Conservation (phyloP, 2,797 vertebrate species). For the Megalops cyprinoides region DNA sequence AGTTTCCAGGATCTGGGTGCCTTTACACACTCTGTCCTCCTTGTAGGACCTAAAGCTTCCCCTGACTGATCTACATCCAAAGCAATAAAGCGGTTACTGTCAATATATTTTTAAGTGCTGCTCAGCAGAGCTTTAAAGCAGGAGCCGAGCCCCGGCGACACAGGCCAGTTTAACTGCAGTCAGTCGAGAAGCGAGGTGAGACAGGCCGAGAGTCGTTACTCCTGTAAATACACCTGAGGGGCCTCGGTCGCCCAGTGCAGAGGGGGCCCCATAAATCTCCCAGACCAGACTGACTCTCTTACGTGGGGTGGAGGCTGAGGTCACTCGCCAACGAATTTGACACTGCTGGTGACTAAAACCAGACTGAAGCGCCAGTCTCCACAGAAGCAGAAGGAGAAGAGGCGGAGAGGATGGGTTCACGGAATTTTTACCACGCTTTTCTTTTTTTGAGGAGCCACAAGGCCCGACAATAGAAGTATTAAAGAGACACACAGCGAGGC, state of each 20-base stretch:
- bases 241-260: conserved; percentile 4
- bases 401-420: background rate
- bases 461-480: conserved; percentile 21
- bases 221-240: conserved; percentile 41
- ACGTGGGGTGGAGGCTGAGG: background rate
- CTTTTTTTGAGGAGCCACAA: conserved; percentile 2
- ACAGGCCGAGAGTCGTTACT: conserved; percentile 40
- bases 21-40: background rate
- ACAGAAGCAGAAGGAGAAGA: background rate
- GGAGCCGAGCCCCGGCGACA: background rate
- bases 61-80: conserved; percentile 11
- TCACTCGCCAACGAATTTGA: conserved; percentile 29
- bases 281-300: conserved; percentile 15
- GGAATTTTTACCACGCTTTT: background rate
- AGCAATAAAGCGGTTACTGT: background rate
- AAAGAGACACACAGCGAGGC: conserved; percentile 15
- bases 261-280: conserved; percentile 39
- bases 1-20: background rate
- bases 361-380: conserved; percentile 16
- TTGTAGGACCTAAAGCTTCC: background rate
- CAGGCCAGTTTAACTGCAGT: conserved; percentile 19
- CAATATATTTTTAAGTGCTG: background rate
- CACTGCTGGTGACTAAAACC: conserved; percentile 16
- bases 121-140: conserved; percentile 10
- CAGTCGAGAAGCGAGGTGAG: background rate